phyloP scores from a whole-genome alignment of 2,113 vertebrate species.

The Megaceryle maxima region DNA sequence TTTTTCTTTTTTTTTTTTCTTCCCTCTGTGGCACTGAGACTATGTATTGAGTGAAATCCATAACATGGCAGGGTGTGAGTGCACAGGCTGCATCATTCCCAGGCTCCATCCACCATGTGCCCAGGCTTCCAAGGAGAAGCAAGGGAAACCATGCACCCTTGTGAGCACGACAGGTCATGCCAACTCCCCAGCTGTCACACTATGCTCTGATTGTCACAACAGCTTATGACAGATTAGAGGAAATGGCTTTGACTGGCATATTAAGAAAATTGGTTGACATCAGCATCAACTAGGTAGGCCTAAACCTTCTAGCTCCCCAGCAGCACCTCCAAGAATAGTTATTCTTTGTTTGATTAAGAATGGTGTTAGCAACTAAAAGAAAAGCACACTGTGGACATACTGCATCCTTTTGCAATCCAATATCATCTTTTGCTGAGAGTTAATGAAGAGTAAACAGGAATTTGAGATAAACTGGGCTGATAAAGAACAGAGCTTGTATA shows the following conservation, averaged over 20 bases:
- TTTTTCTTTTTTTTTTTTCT: accelerated
- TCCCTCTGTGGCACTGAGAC: background rate
- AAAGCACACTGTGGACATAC: background rate
- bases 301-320: background rate
- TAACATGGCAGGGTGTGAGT: conserved; percentile 64
- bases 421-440: conserved; percentile 40
- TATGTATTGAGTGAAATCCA: conserved; percentile 65
- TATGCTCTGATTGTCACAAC: conserved; percentile 17
- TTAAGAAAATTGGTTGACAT: conserved; percentile 9
- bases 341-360: conserved; percentile 55
- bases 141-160: background rate
- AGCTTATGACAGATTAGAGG: background rate
- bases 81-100: conserved; percentile 62
- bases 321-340: background rate
- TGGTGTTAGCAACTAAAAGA: conserved; percentile 26
- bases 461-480: conserved; percentile 40
- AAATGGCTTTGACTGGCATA: conserved; percentile 30
- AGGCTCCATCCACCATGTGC: conserved; percentile 62
- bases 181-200: conserved; percentile 40
- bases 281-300: conserved; percentile 26
- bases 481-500: conserved; percentile 4
- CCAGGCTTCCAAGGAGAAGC: background rate
- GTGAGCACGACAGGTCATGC: accelerated
- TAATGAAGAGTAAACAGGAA: conserved; percentile 61
- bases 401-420: conserved; percentile 5